A percentile compares a stretch with the other conserved stretches of the same genome.
These are phyloP conservation scores for Cyprinella venusta DNA, from an alignment of 2,797 vertebrate species.

Conservation along the genomic window DNA sequence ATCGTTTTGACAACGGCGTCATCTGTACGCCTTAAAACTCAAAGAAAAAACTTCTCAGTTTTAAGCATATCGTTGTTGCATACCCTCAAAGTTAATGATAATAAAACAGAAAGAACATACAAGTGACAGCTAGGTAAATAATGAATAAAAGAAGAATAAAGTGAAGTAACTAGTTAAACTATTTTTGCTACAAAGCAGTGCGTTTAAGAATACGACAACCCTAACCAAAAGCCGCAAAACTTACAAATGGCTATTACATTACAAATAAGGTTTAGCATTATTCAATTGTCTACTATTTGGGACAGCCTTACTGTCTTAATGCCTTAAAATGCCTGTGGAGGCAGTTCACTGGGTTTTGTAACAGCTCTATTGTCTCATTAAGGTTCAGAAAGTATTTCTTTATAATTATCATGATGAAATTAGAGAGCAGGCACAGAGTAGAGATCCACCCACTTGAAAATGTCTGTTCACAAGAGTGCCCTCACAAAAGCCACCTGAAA, in stretches of 20 bases:
- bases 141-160: not conserved
- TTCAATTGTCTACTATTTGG: not conserved
- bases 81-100: too few relatives aligned
- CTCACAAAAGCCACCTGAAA: not conserved
- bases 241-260: not conserved
- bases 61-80: too few relatives aligned
- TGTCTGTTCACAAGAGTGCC: conserved; percentile 3
- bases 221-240: not conserved
- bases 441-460: conserved; percentile 18
- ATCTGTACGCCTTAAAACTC: too few relatives aligned
- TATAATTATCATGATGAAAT: conserved; percentile 16
- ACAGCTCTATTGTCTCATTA: conserved; percentile 8
- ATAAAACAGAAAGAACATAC: too few relatives aligned
- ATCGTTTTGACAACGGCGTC: too few relatives aligned
- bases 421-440: conserved; percentile 3
- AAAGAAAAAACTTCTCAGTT: too few relatives aligned
- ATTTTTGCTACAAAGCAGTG: not conserved
- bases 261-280: not conserved
- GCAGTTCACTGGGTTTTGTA: not conserved
- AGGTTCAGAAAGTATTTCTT: not conserved
- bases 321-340: not conserved
- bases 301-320: not conserved
- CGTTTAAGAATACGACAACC: not conserved
- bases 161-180: not conserved
- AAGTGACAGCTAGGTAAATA: not conserved